Conservation (phyloP, 2,797 vertebrate species). For the Gorsachius magnificus region DNA sequence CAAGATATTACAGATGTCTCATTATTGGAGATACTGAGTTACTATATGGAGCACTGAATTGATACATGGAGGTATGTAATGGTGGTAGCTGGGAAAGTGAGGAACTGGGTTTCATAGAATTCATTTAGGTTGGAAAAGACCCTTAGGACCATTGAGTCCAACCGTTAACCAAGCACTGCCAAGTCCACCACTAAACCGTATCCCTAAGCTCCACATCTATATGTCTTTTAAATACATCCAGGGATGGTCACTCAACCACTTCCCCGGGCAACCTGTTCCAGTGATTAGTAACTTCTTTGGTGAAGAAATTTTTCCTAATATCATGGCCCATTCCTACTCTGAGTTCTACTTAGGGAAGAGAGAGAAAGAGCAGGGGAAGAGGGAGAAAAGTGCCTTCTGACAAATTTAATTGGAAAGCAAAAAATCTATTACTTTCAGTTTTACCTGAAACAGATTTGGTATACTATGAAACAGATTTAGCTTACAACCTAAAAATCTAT, state of each 20-base stretch:
- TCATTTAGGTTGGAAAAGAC: not conserved
- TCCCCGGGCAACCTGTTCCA: not conserved
- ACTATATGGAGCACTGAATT: not conserved
- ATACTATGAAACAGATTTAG: not conserved
- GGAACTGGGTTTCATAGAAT: not conserved
- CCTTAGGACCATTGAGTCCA: not conserved
- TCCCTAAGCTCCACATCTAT: rapidly evolving
- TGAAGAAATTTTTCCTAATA: not conserved
- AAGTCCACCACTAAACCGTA: not conserved
- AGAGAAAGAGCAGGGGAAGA: not conserved
- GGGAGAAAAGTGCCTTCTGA: not conserved
- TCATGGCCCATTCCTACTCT: not conserved
- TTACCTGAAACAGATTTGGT: not conserved
- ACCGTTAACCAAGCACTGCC: not conserved
- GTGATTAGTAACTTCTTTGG: too few species aligned
- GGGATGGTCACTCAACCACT: not conserved
- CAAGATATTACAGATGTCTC: not conserved
- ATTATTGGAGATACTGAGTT: not conserved
- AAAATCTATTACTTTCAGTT: not conserved
- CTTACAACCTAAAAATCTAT: not conserved
- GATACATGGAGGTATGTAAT: not conserved
- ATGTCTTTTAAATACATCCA: not conserved
- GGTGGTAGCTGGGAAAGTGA: not conserved
- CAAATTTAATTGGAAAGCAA: not conserved
- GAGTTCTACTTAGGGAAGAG: not conserved